Evolutionary conservation across 2,888 invertebrate species (phyloP), one percentile per base, ranked within the genome.

Genomic region (Baccha elongata): DNA sequence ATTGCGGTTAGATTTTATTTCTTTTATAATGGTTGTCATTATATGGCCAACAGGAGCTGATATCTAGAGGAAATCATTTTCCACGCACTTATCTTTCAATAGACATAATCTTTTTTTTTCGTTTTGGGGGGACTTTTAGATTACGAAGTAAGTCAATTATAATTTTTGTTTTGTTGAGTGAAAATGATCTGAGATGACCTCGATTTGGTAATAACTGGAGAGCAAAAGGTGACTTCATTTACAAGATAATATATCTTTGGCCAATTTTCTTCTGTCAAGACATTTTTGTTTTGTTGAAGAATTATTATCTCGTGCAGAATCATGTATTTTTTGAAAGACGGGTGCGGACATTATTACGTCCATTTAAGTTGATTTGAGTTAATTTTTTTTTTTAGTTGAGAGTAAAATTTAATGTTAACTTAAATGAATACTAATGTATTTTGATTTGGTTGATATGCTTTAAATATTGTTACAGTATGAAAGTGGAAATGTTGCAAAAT

Each of bases 191-290:
- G 44, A 64, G 78, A 73, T 83, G 83, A 83, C 78, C 78, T 78
- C 78, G 68, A 78, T 83, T 64, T 68, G 53, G 67, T 78, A 83
- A 75, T 71, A 76, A 71, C 71, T 76, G 52, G 58, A 44, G n/a
- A 53, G 15, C 80, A 40, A 71, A n/a, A 81, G 75, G 75, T 76
- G 81, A 81, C 81, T 81, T 81, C 75, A 81, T 81, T 81, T 81
- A 76, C 52, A 35, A 81, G 76, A 81, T 81, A 67, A 65, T 71
- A 65, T 71, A 81, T 81, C 81, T 60, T 69, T 71, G 65, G 71
- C 76, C 71, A 76, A 81, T 81, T 81, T 71, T 71, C 60, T 52
- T 58, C 19, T 50, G 32, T 58, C 50, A 42, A 53, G 35, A 50
- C 35, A n/a, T 52, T 46, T 48, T 68, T 52, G 13, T 52, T 23